Base-by-base conservation (phyloP, 2,888 invertebrate genomes). In the Pristionchus fissidentatus region DNA sequence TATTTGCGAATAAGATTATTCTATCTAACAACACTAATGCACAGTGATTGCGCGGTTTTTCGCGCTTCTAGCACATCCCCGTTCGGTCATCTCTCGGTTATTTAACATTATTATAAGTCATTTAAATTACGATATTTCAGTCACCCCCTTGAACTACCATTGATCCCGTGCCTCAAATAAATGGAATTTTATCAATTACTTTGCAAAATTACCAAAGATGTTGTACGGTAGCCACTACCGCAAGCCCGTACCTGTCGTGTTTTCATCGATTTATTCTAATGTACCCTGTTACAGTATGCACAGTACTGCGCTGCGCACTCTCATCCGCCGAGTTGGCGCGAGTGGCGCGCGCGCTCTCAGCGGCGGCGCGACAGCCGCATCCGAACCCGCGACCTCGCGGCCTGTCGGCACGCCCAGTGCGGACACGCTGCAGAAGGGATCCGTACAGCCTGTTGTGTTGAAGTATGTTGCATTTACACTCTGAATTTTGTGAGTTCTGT, bases 361-460 rank as follows among this genome's bases (percentile, higher is more conserved):
- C 35, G 60, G 35, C 41, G 43, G 38, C 35, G 62, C 82, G 43
- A 62, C 82, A 22, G 81, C 62, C 32, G 80, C 66, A 46, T 57
- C 60, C 5, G 38, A 78, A n/a, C 19, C 84, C 19, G 57, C 62
- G 43, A 19, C 83, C 35, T 19, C 70, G 32, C 83, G 83, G 15
- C 43, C 84, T 0, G 13, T 35, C 1, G 60, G 49, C 32, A 19
- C 41, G 8, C 86, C 85, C 73, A 73, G 78, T 43, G 78, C 83
- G 73, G 86, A 87, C 26, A 85, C 85, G 13, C 86, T 90, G 29
- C 85, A 86, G 80, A 88, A 89, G 83, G 89, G 87, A 60, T 84
- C 88, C 13, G 88, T 89, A 1, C 87, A 87, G 46, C 89, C 90
- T 32, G 85, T 85, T 13, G 85, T 88, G 1, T 84, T 90, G 38